These are phyloP conservation scores for Hirtodrosophila histrioides DNA, from an alignment of 2,888 invertebrate species.

Conservation along the genomic window DNA sequence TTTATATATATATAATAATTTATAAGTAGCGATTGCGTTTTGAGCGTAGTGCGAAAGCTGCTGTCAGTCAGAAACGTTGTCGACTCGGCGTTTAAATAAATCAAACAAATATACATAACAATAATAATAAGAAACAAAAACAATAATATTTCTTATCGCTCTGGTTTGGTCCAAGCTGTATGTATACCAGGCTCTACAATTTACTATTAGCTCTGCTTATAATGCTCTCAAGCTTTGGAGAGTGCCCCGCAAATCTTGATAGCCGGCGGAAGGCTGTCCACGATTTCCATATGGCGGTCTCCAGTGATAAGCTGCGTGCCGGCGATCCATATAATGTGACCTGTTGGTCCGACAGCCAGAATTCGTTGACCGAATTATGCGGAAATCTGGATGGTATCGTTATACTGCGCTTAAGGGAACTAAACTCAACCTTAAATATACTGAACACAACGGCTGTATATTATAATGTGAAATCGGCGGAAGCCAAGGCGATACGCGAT, in stretches of 20 bases:
- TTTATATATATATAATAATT: too few relatives aligned
- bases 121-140: constrained; percentile 2
- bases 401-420: neutral
- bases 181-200: too few relatives aligned
- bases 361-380: too few relatives aligned
- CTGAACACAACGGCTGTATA: too few relatives aligned
- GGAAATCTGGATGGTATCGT: neutral
- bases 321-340: constrained; percentile 34
- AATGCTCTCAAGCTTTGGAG: too few relatives aligned
- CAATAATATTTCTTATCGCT: neutral
- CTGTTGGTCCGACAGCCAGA: constrained; percentile 11
- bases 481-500: too few relatives aligned
- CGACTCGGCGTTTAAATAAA: neutral
- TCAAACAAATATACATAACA: neutral
- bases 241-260: neutral
- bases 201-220: too few relatives aligned
- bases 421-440: too few relatives aligned
- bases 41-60: constrained; percentile 10
- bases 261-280: too few relatives aligned
- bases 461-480: too few relatives aligned
- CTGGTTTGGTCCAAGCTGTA: too few relatives aligned
- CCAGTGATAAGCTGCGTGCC: neutral
- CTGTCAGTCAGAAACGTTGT: neutral
- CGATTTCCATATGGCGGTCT: neutral
- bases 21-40: neutral